These are phyloP conservation scores for Microplitis manilae DNA, from an alignment of 2,888 invertebrate genomes.

Conservation along the genomic window DNA sequence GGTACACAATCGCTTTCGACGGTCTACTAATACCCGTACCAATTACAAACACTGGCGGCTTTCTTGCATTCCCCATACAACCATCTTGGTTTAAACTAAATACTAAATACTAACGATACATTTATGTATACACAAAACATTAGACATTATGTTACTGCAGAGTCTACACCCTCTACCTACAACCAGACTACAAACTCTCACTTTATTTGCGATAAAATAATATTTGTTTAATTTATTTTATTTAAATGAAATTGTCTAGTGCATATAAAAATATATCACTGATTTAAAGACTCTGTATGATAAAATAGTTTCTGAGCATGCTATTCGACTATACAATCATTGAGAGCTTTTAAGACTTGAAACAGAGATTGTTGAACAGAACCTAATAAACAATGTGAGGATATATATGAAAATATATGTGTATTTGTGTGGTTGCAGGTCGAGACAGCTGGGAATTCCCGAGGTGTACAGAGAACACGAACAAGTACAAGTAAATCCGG, in stretches of 20 bases:
- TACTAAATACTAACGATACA: constrained; percentile 70
- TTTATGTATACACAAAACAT: not conserved
- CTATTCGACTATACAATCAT: too few relatives aligned
- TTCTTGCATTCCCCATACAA: constrained; percentile 49
- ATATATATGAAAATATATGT: not conserved
- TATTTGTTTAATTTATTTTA: too few relatives aligned
- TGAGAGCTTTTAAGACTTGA: too few relatives aligned
- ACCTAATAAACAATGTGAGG: too few relatives aligned
- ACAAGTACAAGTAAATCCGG: not conserved
- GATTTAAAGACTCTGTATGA: too few relatives aligned
- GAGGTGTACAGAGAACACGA: not conserved
- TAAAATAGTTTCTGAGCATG: too few relatives aligned
- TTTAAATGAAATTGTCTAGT: too few relatives aligned
- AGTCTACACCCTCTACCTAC: too few relatives aligned
- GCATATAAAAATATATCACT: too few relatives aligned
- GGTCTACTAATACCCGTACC: constrained; percentile 65
- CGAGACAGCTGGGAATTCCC: not conserved
- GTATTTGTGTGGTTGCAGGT: not conserved
- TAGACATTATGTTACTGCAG: not conserved
- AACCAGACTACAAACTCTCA: too few relatives aligned
- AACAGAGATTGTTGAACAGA: too few relatives aligned
- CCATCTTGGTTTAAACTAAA: constrained; percentile 67
- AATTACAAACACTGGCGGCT: constrained; percentile 71
- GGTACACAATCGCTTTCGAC: constrained; percentile 67
- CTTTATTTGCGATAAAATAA: too few relatives aligned